Conservation (phyloP, 1,140 invertebrate genomes). For the Papilio xuthus region DNA sequence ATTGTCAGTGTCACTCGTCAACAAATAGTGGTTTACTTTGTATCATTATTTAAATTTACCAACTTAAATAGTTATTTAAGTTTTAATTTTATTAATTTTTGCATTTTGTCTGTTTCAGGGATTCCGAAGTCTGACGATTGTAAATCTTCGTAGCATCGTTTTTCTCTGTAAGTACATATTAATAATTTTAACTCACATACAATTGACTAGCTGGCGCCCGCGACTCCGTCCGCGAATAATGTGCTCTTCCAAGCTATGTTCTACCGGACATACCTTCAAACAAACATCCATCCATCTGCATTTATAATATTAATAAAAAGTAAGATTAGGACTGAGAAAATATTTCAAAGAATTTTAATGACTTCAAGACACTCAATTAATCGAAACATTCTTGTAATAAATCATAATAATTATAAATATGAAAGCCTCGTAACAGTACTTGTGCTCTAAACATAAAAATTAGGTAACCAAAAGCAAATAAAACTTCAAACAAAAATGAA, state of each 20-base stretch:
- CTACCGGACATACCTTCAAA: no score
- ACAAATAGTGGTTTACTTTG: background rate
- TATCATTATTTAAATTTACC: background rate
- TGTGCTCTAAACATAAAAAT: no score
- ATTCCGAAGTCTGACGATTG: constrained; percentile 43
- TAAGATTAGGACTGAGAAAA: no score
- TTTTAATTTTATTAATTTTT: background rate
- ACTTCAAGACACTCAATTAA: no score
- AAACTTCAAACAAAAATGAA: no score
- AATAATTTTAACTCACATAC: no score
- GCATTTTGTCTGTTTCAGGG: constrained; percentile 43
- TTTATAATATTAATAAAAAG: background rate
- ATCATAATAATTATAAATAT: background rate
- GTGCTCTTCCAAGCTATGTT: no score
- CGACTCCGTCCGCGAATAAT: no score
- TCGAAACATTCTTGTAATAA: background rate
- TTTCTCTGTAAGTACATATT: constrained; percentile 4
- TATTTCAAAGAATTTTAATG: no score
- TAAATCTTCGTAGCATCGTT: constrained; percentile 19
- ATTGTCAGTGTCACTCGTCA: background rate
- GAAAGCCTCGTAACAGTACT: background rate
- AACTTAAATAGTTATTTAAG: background rate
- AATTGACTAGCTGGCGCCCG: no score
- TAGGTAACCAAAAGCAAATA: no score
- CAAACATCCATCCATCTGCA: background rate